phyloP scores from a whole-genome alignment of 2,113 vertebrate genomes.

The Limanda limanda region DNA sequence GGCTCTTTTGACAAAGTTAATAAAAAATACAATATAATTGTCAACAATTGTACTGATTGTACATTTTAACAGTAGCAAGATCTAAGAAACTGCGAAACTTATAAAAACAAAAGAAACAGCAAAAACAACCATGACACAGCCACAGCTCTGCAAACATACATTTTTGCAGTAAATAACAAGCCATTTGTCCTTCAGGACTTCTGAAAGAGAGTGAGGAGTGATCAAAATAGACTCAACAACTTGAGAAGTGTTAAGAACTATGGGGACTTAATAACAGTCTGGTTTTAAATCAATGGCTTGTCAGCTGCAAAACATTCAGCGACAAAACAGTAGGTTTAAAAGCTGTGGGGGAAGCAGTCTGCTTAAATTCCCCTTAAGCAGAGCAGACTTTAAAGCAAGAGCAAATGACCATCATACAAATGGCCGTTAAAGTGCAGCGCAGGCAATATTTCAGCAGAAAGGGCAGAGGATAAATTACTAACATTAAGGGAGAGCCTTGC shows the following conservation, averaged over 20 bases:
- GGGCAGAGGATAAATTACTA: conserved; percentile 51
- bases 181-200: not conserved
- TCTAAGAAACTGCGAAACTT: too few species aligned
- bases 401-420: conserved; percentile 50
- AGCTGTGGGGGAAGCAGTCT: conserved; percentile 1
- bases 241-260: not conserved
- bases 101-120: too few species aligned
- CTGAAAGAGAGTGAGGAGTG: not conserved
- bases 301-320: conserved; percentile 8
- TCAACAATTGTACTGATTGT: too few species aligned
- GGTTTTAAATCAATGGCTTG: conserved; percentile 2
- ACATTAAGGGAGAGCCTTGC: conserved; percentile 26
- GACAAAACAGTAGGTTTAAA: conserved; percentile 15
- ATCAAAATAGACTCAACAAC: not conserved
- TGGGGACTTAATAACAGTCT: not conserved
- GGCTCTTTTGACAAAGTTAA: too few species aligned
- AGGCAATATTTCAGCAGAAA: conserved; percentile 56
- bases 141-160: not conserved
- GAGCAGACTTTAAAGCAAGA: conserved; percentile 22
- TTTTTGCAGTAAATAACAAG: not conserved
- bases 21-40: too few species aligned
- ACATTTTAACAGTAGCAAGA: too few species aligned
- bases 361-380: conserved; percentile 26
- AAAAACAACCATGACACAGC: too few species aligned
- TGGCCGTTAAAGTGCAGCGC: conserved; percentile 36